A percentile compares a stretch with the other conserved stretches of the same genome.
phyloP scores from a whole-genome alignment of 1,140 invertebrate genomes.

The Rhysida immarginata region DNA sequence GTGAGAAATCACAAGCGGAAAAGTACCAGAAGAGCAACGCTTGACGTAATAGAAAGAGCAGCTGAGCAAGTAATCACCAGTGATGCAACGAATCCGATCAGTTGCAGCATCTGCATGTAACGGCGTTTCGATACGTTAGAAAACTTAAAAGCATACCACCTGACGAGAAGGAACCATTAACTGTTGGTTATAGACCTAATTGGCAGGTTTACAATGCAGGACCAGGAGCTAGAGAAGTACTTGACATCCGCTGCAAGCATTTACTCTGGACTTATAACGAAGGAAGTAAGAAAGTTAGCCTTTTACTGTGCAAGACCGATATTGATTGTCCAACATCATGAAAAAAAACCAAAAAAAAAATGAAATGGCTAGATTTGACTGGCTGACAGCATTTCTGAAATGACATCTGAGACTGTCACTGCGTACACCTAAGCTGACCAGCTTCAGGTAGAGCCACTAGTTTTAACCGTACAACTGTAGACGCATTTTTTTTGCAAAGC shows the following conservation, averaged over 20 bases:
- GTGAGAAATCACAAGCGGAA: too few relatives aligned
- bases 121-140: neutral
- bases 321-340: neutral
- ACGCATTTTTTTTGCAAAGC: neutral
- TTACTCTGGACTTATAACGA: neutral
- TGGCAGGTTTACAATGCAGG: slow-evolving; percentile 21
- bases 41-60: too few relatives aligned
- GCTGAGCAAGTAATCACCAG: too few relatives aligned
- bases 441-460: neutral
- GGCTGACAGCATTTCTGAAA: neutral
- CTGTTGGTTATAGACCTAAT: slow-evolving; percentile 18
- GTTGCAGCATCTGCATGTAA: too few relatives aligned
- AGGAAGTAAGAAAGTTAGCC: neutral
- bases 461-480: neutral
- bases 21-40: too few relatives aligned
- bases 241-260: neutral
- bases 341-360: neutral
- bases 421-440: neutral
- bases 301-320: neutral
- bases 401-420: neutral
- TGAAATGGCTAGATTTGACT: neutral
- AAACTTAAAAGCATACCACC: neutral
- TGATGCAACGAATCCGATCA: too few relatives aligned
- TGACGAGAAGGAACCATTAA: neutral
- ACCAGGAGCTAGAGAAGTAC: slow-evolving; percentile 6